These are phyloP conservation scores for Tretioscincus oriximinensis DNA, from an alignment of 2,113 vertebrate genomes.

Conservation along the genomic window DNA sequence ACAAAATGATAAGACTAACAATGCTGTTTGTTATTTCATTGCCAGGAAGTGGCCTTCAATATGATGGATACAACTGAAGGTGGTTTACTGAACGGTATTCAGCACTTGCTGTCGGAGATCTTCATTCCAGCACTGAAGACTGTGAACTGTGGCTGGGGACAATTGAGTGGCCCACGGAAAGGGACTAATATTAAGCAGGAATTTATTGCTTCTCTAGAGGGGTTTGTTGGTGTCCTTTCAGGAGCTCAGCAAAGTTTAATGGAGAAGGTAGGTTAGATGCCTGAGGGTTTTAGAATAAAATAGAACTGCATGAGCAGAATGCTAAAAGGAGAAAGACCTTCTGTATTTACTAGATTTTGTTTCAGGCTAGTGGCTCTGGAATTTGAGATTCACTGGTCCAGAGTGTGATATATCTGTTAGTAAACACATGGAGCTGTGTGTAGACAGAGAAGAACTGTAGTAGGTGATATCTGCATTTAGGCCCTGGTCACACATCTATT, in stretches of 20 bases:
- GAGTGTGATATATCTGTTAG: not conserved
- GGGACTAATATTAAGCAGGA: slow-evolving; percentile 76
- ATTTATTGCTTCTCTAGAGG: slow-evolving; percentile 83
- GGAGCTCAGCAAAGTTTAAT: slow-evolving; percentile 84
- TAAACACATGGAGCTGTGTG: not conserved
- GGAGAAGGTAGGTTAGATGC: slow-evolving; percentile 80
- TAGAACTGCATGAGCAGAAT: not conserved
- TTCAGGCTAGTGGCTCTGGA: too few relatives aligned
- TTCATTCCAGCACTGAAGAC: slow-evolving; percentile 87
- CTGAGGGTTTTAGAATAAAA: not conserved
- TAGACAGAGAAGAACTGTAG: not conserved
- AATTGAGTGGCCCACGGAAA: slow-evolving; percentile 70
- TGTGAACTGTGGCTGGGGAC: slow-evolving; percentile 75
- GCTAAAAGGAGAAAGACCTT: not conserved
- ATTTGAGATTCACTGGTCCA: too few relatives aligned
- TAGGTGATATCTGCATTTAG: not conserved
- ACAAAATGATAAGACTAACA: not conserved
- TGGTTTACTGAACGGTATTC: slow-evolving; percentile 84
- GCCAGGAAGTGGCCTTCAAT: slow-evolving; percentile 89
- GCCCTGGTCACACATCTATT: too few relatives aligned
- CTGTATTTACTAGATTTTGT: too few relatives aligned
- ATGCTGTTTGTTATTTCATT: slow-evolving; percentile 14
- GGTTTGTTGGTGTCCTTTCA: slow-evolving; percentile 81
- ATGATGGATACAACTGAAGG: slow-evolving; percentile 82
- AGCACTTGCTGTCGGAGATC: slow-evolving; percentile 83